Evolutionary conservation across 2,888 invertebrate genomes (phyloP), one percentile per base, ranked within the genome.

Genomic region (Rhaphigaster nebulosa): DNA sequence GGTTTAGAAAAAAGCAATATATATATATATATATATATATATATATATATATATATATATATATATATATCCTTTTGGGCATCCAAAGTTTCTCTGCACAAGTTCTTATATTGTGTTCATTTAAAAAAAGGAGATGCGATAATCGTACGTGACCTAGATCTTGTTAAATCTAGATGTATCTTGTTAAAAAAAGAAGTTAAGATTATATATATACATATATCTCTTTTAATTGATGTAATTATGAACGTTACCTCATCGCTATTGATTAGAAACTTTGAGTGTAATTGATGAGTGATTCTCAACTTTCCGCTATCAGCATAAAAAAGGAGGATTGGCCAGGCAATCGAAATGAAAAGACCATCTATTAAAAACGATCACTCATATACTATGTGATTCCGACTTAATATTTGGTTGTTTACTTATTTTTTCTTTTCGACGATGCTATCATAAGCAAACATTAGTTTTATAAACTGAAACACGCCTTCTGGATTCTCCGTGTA

Each of bases 241-340:
- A 70, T 15, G 18, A 70, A 26, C 18, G 34, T 70, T 70, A 70
- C 34, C 34, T 70, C 70, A 70, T 26, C 34, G 70, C 70, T 70
- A 70, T 34, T 70, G 70, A 70, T 70, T 70, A 70, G 70, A 70
- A 34, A 34, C 34, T 34, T 65, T 34, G 34, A 70, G 70, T 70
- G 34, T 70, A 70, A 70, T 70, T 34, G 70, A 70, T 70, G 70
- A 70, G 70, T 34, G 34, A 38, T 70, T 70, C 70, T 70, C 70
- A 70, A 70, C 70, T 70, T 70, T 70, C 34, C 34, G 70, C 34
- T 70, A 70, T 70, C 70, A 70, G 34, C 6, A 34, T 70, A 65
- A 60, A 60, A 60, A 29, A 65, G 65, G 29, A 65, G 15, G 65
- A 65, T 70, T 70, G 70, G 70, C 34, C 34, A 34, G 70, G 70